Evolutionary conservation across 1,140 invertebrate genomes (phyloP), one percentile per base, ranked within the genome.

Genomic region (Anadara kagoshimensis): DNA sequence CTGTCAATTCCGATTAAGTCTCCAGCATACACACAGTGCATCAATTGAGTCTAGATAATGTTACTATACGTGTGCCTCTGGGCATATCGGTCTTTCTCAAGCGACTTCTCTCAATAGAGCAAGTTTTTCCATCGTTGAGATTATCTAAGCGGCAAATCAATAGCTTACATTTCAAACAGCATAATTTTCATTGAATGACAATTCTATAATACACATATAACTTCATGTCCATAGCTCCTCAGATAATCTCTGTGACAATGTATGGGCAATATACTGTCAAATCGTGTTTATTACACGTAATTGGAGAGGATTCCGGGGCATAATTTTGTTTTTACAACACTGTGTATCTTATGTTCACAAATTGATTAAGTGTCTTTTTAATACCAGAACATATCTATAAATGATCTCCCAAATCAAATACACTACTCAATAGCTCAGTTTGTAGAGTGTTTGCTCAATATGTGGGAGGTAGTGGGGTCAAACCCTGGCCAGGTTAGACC

Each of bases 41-140:
- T 36, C 29, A 36, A 36, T 36, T 36, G 29, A 36, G 29, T 36
- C 29, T 36, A 36, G 29, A 36, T 36, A 36, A 36, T 36, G 29
- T 36, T 36, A 36, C 29, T 36, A 36, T 36, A 36, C 29, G 7
- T 36, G 29, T 36, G 29, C 29, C 29, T 36, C 29, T 36, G 29
- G 29, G 29, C 29, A 36, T 36, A 36, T 36, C 29, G 29, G 29
- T 64, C 51, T 64, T 64, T 64, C 62, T 64, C 62, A 41, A 51
- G 62, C 51, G 62, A 64, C 62, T 49, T 36, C 45, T 64, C 62
- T 64, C 67, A 69, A 61, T 97, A 0, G 90, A 98, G 47, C 95
- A 97, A 90, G 93, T 93, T 36, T 36, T 36, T 91, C 79, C 59
- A 54, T 66, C 43, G 69, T 62, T 61, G 57, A 72, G 62, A 72